These are phyloP conservation scores for Argyresthia goedartella DNA, from an alignment of 2,888 invertebrate species.

Conservation along the genomic window DNA sequence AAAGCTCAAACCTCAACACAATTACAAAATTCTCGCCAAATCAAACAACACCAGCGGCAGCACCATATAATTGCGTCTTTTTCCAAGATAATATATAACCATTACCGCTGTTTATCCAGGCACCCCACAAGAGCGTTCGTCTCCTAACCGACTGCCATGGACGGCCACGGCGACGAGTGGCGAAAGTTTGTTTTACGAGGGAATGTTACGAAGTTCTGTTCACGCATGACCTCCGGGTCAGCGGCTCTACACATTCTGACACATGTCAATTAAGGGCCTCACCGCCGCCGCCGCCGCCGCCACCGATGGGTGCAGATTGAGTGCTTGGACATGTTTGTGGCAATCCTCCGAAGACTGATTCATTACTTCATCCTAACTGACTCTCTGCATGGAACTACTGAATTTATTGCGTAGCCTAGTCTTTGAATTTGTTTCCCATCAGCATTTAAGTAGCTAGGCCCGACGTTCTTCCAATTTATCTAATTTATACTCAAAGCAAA, in stretches of 20 bases:
- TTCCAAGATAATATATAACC: background rate
- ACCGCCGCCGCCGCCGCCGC: constrained; percentile 10
- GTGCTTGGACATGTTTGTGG: constrained; percentile 65
- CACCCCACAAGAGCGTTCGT: constrained; percentile 30
- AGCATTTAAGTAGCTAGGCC: constrained; percentile 11
- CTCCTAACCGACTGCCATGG: constrained; percentile 19
- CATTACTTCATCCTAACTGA: constrained; percentile 39
- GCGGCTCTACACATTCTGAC: constrained; percentile 56
- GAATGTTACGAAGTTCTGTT: constrained; percentile 55
- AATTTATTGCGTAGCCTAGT: constrained; percentile 27
- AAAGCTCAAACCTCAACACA: constrained; percentile 19
- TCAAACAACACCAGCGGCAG: background rate
- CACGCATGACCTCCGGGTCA: constrained; percentile 63
- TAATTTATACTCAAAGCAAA: constrained; percentile 1
- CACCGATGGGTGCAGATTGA: constrained; percentile 56
- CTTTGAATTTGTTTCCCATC: constrained; percentile 26
- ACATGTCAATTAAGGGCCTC: constrained; percentile 65
- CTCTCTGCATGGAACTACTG: background rate
- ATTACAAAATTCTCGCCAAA: constrained; percentile 6
- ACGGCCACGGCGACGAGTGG: constrained; percentile 15
- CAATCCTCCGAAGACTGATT: constrained; percentile 60
- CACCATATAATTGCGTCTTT: background rate
- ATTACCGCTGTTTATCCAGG: constrained; percentile 6
- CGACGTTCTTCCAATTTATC: background rate
- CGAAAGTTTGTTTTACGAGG: constrained; percentile 48